Percentiles rank a stretch among this genome's conserved stretches.
Conservation (phyloP, 1,140 invertebrate genomes). For the Achatina immaculata region DNA sequence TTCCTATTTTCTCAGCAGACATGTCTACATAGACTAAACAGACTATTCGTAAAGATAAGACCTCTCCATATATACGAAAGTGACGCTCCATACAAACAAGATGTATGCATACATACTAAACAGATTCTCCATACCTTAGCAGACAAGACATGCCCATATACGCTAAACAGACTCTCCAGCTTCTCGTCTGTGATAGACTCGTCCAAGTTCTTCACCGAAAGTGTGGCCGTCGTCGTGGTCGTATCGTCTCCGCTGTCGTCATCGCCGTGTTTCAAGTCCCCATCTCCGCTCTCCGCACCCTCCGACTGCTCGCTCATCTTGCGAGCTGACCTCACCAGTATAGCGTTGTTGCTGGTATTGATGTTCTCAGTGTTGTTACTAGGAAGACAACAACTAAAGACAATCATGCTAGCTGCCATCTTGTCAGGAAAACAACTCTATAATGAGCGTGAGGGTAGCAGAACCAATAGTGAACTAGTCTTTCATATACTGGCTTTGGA, state of each 20-base stretch:
- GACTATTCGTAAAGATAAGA: background rate
- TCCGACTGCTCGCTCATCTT: conserved; percentile 5
- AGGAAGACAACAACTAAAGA: too few relatives aligned
- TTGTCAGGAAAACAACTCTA: too few relatives aligned
- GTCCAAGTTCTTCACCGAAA: conserved; percentile 37
- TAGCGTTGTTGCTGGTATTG: conserved; percentile 39
- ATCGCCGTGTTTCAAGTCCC: background rate
- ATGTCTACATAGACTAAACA: conserved; percentile 9
- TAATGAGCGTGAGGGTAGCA: too few relatives aligned
- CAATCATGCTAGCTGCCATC: too few relatives aligned
- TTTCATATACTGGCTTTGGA: too few relatives aligned
- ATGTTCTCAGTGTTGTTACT: conserved; percentile 39
- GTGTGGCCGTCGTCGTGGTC: conserved; percentile 23
- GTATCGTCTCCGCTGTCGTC: conserved; percentile 27
- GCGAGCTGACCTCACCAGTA: background rate
- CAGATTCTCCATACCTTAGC: conserved; percentile 29
- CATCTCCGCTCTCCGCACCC: conserved; percentile 12
- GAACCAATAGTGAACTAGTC: too few relatives aligned
- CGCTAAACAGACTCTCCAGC: conserved; percentile 35
- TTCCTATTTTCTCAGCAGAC: too few relatives aligned
- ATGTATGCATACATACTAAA: conserved; percentile 20
- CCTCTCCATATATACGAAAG: conserved; percentile 1
- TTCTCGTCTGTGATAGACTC: conserved; percentile 39
- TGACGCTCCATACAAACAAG: background rate
- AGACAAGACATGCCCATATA: conserved; percentile 34